These are phyloP conservation scores for Teleogryllus occipitalis DNA, from an alignment of 1,140 invertebrate genomes.

Conservation along the genomic window DNA sequence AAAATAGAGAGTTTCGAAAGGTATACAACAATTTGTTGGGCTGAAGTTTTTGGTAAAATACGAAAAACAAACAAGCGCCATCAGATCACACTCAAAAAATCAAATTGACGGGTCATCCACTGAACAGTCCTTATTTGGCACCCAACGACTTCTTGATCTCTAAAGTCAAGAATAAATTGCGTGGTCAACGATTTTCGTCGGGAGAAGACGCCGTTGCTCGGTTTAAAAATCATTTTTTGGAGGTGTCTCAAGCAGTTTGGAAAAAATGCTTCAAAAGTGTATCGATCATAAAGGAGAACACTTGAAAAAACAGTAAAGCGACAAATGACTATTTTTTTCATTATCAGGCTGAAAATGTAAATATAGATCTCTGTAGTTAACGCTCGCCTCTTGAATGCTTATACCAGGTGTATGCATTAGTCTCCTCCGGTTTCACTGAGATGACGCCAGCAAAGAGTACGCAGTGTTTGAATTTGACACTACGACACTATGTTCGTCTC, in stretches of 20 bases:
- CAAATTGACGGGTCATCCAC: slow-evolving; percentile 28
- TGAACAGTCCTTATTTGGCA: slow-evolving; percentile 33
- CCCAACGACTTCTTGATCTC: slow-evolving; percentile 26
- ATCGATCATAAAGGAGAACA: not conserved
- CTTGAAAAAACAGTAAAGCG: not conserved
- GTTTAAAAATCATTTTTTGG: not conserved
- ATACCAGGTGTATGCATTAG: too few relatives aligned
- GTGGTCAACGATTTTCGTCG: not conserved
- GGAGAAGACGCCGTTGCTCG: not conserved
- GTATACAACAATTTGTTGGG: not conserved
- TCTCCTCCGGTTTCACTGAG: too few relatives aligned
- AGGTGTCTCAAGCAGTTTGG: not conserved
- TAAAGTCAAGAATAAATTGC: not conserved
- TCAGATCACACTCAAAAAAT: slow-evolving; percentile 25
- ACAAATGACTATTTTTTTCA: not conserved
- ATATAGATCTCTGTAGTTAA: too few relatives aligned
- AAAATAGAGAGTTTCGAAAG: not conserved
- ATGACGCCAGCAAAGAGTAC: too few relatives aligned
- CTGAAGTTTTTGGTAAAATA: not conserved
- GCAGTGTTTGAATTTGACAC: too few relatives aligned
- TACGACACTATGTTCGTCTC: too few relatives aligned
- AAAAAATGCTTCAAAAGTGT: not conserved
- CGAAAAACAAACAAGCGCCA: not conserved
- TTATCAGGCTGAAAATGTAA: not conserved
- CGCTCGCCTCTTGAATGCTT: too few relatives aligned